Conservation (phyloP, 2,797 vertebrate species). For the Trachurus trachurus region DNA sequence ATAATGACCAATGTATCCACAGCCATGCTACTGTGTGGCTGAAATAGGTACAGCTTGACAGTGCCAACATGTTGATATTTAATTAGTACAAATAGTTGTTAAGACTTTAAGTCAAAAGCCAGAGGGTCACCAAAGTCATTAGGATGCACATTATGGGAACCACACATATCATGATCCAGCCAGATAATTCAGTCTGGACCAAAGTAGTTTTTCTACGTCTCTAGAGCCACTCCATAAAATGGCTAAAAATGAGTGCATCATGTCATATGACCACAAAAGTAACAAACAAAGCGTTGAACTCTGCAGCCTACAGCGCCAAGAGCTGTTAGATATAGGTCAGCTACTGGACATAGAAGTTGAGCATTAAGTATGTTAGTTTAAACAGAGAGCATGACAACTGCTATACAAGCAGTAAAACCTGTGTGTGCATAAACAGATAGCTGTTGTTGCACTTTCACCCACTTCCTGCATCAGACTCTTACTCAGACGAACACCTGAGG, state of each 20-base stretch:
- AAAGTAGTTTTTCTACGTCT: not conserved
- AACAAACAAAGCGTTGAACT: not conserved
- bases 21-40: not conserved
- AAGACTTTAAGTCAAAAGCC: not conserved
- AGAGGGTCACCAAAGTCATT: not conserved
- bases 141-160: not conserved
- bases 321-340: not conserved
- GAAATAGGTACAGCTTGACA: not conserved
- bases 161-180: not conserved
- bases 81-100: not conserved
- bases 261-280: not conserved
- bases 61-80: not conserved
- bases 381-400: slow-evolving; percentile 6
- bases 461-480: slow-evolving; percentile 21
- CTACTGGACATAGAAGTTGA: not conserved
- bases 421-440: not conserved
- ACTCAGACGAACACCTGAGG: slow-evolving; percentile 30
- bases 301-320: not conserved
- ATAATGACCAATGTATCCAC: not conserved
- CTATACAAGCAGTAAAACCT: slow-evolving; percentile 5
- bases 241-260: not conserved
- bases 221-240: not conserved
- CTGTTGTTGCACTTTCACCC: slow-evolving; percentile 49
- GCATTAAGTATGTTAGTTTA: not conserved
- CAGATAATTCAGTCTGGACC: not conserved